Evolutionary conservation across 1,140 invertebrate species (phyloP), one percentile per base, ranked within the genome.

Genomic region (Globodera rostochiensis): DNA sequence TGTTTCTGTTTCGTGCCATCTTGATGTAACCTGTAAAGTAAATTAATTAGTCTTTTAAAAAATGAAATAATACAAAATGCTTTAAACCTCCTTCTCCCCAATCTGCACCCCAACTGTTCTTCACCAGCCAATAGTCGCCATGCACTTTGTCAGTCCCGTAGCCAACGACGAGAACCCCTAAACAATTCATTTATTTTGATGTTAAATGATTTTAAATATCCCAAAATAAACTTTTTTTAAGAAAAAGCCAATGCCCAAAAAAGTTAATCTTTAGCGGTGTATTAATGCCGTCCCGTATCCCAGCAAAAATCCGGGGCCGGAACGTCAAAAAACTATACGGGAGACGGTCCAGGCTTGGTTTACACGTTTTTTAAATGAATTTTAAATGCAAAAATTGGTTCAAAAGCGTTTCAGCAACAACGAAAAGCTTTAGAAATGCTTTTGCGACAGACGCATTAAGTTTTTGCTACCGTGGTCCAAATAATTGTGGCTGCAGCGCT

Each of bases 111-210:
- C 90, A 88, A 57, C 82, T 84, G 94, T 97, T 97, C 87, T 97
- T 95, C 25, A 97, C 91, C 8, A 97, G 93, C 95, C 95, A 98
- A 81, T 94, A 94, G 86, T 95, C 94, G 46, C 91, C 78, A 64
- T 92, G 92, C 45, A 88, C 85, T 19, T 91, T 85, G 74, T 92
- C 82, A 9, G 82, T 83, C n/a, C 95, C 95, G 90, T 95, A 96
- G 57, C 95, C 95, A 74, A 96, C 94, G 80, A 93, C 92, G 7
- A 95, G 89, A 5, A 96, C 96, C 82, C 95, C 76, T 78, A 15
- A 15, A 5, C 11, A 60, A 60, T 60, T n/a, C n/a, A n/a, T n/a
- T n/a, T n/a, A n/a, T n/a, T n/a, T 25, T 25, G 25, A 25, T 25
- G 25, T 25, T 25, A 25, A 25, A 25, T 25, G 25, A 25, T 25